Percentiles rank a stretch among this genome's conserved stretches.
Conservation (phyloP, 2,797 vertebrate species). For the Diplodus sargus region DNA sequence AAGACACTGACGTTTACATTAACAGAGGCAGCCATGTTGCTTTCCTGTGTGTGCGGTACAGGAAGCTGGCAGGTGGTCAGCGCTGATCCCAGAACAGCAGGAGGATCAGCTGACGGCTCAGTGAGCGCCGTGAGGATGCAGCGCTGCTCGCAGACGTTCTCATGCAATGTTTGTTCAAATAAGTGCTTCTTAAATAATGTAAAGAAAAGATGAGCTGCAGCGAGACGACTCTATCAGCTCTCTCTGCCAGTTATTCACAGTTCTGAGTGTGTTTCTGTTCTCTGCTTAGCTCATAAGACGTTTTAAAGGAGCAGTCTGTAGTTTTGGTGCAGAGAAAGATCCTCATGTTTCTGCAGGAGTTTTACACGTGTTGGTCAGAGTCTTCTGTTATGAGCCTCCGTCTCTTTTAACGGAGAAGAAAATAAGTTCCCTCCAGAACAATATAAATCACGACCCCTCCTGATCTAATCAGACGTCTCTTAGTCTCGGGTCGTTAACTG, state of each 20-base stretch:
- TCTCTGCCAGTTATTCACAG: background rate
- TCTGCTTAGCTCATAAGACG: too few relatives aligned
- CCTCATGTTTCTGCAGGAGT: too few relatives aligned
- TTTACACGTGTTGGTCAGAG: too few relatives aligned
- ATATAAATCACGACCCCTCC: background rate
- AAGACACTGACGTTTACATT: too few relatives aligned
- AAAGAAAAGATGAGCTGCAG: slow-evolving; percentile 1
- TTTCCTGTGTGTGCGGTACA: slow-evolving; percentile 20
- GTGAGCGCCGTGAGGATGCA: slow-evolving; percentile 18
- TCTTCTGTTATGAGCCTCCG: too few relatives aligned
- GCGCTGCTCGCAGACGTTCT: background rate
- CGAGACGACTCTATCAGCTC: background rate
- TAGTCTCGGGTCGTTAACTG: background rate
- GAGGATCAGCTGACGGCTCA: background rate
- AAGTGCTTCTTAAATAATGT: slow-evolving; percentile 18
- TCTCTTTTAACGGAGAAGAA: background rate
- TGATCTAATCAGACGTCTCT: slow-evolving; percentile 8
- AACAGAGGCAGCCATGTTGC: background rate
- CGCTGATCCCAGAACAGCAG: slow-evolving; percentile 11
- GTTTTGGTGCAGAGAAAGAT: too few relatives aligned
- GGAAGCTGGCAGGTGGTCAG: slow-evolving; percentile 16
- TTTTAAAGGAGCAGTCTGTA: too few relatives aligned
- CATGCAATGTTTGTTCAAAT: slow-evolving; percentile 14
- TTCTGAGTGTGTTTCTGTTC: background rate
- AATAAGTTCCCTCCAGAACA: slow-evolving; percentile 2